Conservation (phyloP, 2,797 vertebrate species). For the Cyprinodon diabolis region DNA sequence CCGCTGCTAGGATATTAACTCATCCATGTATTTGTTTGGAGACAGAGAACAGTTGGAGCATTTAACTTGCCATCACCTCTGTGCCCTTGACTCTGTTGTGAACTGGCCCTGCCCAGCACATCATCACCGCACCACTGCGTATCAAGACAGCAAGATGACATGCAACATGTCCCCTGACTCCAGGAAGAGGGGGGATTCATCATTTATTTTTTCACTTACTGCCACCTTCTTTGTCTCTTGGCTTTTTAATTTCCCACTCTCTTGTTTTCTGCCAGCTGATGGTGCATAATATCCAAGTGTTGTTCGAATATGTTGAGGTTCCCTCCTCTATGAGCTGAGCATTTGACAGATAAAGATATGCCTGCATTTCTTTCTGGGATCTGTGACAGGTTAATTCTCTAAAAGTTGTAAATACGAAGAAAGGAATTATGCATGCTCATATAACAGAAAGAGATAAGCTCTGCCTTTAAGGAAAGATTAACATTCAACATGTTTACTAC, state of each 20-base stretch:
- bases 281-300: slow-evolving; percentile 69
- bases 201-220: slow-evolving; percentile 68
- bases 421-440: slow-evolving; percentile 72
- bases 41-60: slow-evolving; percentile 76
- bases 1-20: slow-evolving; percentile 42
- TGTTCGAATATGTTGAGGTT: slow-evolving; percentile 57
- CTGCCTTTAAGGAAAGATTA: slow-evolving; percentile 55
- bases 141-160: slow-evolving; percentile 77
- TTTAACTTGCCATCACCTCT: slow-evolving; percentile 75
- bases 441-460: slow-evolving; percentile 57
- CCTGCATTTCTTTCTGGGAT: slow-evolving; percentile 51
- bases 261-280: slow-evolving; percentile 75
- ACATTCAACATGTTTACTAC: slow-evolving; percentile 52
- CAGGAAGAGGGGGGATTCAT: slow-evolving; percentile 42
- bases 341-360: slow-evolving; percentile 67
- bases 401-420: slow-evolving; percentile 73
- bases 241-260: slow-evolving; percentile 73
- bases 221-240: slow-evolving; percentile 68
- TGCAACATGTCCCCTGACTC: slow-evolving; percentile 76
- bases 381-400: slow-evolving; percentile 73
- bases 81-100: slow-evolving; percentile 76
- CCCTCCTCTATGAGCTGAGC: slow-evolving; percentile 46
- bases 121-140: slow-evolving; percentile 76
- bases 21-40: slow-evolving; percentile 77
- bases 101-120: slow-evolving; percentile 72